Percentiles rank a stretch among this genome's conserved stretches.
Conservation (phyloP, 2,888 invertebrate species). For the Lochmaea capreae region DNA sequence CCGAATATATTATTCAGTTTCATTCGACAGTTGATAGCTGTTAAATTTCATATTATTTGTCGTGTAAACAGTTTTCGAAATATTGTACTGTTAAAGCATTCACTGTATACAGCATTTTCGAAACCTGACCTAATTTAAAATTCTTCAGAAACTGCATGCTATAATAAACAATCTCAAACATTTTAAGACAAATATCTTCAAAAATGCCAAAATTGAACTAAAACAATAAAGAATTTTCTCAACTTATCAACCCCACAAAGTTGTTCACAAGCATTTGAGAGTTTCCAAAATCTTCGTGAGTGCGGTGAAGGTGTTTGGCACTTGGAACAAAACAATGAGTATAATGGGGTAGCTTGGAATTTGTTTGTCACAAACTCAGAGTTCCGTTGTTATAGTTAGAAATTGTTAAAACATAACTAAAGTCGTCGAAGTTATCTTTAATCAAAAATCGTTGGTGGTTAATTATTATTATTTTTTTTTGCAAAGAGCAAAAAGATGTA, state of each 20-base stretch:
- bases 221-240: not conserved
- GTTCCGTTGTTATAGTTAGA: not conserved
- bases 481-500: too few relatives aligned
- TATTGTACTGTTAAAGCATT: too few relatives aligned
- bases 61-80: too few relatives aligned
- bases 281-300: not conserved
- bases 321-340: not conserved
- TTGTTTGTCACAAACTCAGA: not conserved
- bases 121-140: too few relatives aligned
- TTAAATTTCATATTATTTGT: too few relatives aligned
- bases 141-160: too few relatives aligned
- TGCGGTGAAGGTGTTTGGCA: constrained; percentile 3
- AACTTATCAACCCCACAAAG: not conserved
- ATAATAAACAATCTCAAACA: not conserved
- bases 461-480: not conserved
- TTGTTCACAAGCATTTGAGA: not conserved
- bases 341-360: not conserved
- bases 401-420: not conserved
- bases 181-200: too few relatives aligned
- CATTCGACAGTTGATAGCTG: too few relatives aligned
- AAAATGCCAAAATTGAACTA: not conserved
- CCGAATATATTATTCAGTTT: too few relatives aligned
- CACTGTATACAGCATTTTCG: too few relatives aligned
- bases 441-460: not conserved
- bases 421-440: not conserved